Percentiles rank a stretch among this genome's conserved stretches.
Conservation (phyloP, 2,888 invertebrate genomes). For the Protonemura montana region DNA sequence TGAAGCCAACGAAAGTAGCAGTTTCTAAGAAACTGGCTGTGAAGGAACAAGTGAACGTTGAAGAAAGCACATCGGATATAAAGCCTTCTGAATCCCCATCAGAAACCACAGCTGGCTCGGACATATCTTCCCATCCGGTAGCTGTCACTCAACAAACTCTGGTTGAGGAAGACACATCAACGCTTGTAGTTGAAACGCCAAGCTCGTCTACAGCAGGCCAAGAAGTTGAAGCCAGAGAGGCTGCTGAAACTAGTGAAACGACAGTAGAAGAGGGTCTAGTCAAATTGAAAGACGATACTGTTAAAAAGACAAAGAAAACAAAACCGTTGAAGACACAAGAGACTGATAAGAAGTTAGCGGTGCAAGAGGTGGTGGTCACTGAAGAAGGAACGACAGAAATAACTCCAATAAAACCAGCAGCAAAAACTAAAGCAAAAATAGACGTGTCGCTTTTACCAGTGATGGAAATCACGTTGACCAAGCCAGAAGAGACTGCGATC, state of each 20-base stretch:
- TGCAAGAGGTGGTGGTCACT: background rate
- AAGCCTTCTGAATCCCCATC: background rate
- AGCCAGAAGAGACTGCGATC: background rate
- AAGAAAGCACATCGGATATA: background rate
- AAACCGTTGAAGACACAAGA: conserved; percentile 34
- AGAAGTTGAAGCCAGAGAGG: conserved; percentile 39
- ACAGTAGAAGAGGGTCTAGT: conserved; percentile 17
- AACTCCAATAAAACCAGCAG: background rate
- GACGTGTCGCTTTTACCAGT: conserved; percentile 27
- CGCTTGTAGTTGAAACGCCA: background rate
- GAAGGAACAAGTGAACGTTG: background rate
- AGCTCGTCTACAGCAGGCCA: background rate
- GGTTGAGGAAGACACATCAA: background rate
- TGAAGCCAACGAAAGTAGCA: background rate
- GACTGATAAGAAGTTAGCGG: conserved; percentile 22
- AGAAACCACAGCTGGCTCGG: background rate
- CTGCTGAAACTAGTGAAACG: conserved; percentile 41
- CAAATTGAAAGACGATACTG: conserved; percentile 22
- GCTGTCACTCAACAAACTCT: conserved; percentile 8
- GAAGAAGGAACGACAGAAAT: conserved; percentile 40
- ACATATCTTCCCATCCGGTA: background rate
- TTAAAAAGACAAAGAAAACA: background rate
- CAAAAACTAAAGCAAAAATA: conserved; percentile 33
- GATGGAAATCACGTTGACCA: background rate
- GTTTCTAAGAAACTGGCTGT: conserved; percentile 26